Evolutionary conservation across 2,113 vertebrate genomes (phyloP).

Genomic region (Ranitomeya imitator): DNA sequence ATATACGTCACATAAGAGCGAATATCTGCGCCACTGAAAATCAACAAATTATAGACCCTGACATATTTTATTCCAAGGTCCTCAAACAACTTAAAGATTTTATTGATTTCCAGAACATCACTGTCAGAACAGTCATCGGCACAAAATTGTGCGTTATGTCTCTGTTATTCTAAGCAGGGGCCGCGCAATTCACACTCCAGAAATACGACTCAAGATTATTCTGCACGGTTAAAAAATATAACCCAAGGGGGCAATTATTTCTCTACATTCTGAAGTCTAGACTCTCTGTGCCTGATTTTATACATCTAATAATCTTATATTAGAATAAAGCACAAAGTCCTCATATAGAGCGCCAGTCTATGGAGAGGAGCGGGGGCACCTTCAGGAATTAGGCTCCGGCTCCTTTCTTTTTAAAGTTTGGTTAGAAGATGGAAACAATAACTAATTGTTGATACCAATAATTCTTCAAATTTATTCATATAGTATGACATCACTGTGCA

Average conservation of each 20-base stretch:
- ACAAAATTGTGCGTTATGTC: constrained; percentile 39
- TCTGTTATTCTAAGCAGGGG: constrained; percentile 11
- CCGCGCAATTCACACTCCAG: neutral
- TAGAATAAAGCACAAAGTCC: neutral
- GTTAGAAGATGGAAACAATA: too few species aligned
- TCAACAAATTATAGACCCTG: constrained; percentile 15
- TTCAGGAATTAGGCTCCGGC: too few species aligned
- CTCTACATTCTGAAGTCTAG: neutral
- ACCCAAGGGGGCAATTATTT: constrained; percentile 20
- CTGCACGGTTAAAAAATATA: neutral
- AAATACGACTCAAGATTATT: neutral
- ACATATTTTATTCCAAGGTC: constrained; percentile 26
- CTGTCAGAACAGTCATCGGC: constrained; percentile 13
- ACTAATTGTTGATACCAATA: too few species aligned
- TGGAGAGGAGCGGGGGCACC: neutral
- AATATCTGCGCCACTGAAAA: neutral
- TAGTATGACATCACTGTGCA: too few species aligned
- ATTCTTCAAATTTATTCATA: too few species aligned
- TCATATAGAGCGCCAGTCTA: neutral
- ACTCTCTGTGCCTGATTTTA: neutral
- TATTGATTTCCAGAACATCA: constrained; percentile 49
- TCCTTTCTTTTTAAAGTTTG: too few species aligned
- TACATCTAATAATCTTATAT: neutral
- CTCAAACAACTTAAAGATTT: constrained; percentile 43
- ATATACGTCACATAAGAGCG: constrained; percentile 5